Conservation (phyloP, 2,797 vertebrate species). For the Siniperca scherzeri region DNA sequence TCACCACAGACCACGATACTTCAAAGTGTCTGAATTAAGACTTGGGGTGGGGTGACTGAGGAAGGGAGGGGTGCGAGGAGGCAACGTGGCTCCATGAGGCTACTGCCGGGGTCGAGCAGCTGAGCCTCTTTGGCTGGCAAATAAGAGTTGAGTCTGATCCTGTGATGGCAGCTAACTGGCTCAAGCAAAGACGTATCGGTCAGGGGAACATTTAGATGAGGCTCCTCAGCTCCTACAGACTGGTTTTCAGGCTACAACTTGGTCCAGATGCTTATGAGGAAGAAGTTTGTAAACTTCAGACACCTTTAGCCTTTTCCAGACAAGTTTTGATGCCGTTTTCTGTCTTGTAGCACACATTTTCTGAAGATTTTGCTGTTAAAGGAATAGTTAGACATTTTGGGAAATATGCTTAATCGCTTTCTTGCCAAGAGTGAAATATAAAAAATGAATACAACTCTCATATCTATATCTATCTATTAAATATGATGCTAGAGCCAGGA, state of each 20-base stretch:
- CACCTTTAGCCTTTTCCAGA: constrained; percentile 21
- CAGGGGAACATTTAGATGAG: constrained; percentile 65
- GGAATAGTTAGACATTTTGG: background rate
- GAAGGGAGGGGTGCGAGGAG: constrained; percentile 53
- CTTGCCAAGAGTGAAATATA: background rate
- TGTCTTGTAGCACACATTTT: background rate
- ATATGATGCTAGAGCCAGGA: background rate
- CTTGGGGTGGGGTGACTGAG: constrained; percentile 62
- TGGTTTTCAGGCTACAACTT: constrained; percentile 44
- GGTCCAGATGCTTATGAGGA: constrained; percentile 38
- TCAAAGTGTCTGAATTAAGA: constrained; percentile 91
- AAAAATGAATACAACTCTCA: background rate
- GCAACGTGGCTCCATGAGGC: constrained; percentile 59
- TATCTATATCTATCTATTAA: background rate
- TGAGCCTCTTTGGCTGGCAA: constrained; percentile 79
- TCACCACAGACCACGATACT: constrained; percentile 92
- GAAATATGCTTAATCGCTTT: background rate
- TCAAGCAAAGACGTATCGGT: constrained; percentile 68
- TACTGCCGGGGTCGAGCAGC: constrained; percentile 70
- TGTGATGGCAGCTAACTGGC: constrained; percentile 79
- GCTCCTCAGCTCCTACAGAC: constrained; percentile 25
- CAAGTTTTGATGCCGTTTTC: constrained; percentile 17
- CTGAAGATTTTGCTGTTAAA: background rate
- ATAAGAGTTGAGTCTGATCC: constrained; percentile 78
- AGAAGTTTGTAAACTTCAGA: constrained; percentile 62